Conservation (phyloP, 2,113 vertebrate species). For the Synodontis membranacea region DNA sequence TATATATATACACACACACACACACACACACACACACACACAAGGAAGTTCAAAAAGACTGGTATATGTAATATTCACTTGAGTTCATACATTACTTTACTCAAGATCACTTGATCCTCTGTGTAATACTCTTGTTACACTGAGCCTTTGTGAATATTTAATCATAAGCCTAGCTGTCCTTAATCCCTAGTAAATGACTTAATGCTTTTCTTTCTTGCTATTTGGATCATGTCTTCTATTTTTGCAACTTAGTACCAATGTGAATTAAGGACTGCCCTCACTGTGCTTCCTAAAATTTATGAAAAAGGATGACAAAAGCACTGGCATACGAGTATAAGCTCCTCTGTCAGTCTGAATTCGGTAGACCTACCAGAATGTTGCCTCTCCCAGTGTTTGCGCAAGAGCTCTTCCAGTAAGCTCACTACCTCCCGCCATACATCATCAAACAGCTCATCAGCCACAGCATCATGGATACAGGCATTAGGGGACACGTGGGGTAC, state of each 20-base stretch:
- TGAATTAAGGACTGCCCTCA: background rate
- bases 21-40: too few relatives aligned
- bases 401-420: slow-evolving; percentile 69
- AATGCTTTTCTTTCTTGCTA: background rate
- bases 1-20: too few relatives aligned
- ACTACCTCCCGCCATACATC: slow-evolving; percentile 71
- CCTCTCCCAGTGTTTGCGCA: slow-evolving; percentile 74
- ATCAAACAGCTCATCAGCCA: slow-evolving; percentile 80
- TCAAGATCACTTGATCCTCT: background rate
- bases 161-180: background rate
- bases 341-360: background rate
- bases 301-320: background rate
- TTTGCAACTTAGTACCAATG: background rate
- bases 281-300: background rate
- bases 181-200: background rate
- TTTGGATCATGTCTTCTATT: background rate
- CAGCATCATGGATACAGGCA: slow-evolving; percentile 76
- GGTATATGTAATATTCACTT: background rate
- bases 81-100: background rate
- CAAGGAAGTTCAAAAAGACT: background rate
- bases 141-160: background rate
- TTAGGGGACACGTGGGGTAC: slow-evolving; percentile 80
- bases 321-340: background rate
- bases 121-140: background rate
- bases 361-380: slow-evolving; percentile 67